These are phyloP conservation scores for Platysternon megacephalum DNA, from an alignment of 2,113 vertebrate species.

Conservation along the genomic window DNA sequence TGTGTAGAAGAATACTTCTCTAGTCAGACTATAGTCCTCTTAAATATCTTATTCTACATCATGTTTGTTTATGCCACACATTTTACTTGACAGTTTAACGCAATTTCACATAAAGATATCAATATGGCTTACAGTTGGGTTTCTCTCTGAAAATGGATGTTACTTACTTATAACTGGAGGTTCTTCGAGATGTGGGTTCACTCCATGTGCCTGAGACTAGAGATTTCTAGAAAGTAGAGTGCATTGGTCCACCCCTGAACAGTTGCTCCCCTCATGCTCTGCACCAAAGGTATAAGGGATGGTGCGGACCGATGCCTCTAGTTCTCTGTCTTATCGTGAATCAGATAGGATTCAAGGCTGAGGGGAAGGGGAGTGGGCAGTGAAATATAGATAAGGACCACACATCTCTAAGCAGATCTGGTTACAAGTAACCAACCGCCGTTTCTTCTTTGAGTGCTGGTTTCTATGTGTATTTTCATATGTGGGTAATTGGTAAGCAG, in stretches of 20 bases:
- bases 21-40: background rate
- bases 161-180: background rate
- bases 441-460: background rate
- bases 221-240: background rate
- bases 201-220: background rate
- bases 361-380: background rate
- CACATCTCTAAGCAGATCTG: background rate
- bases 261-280: background rate
- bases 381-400: background rate
- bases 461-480: background rate
- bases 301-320: background rate
- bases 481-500: background rate
- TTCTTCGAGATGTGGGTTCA: background rate
- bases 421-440: background rate
- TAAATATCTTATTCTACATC: background rate
- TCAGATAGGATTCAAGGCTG: background rate
- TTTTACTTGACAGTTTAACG: background rate
- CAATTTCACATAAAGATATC: background rate
- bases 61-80: background rate
- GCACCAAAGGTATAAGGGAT: background rate
- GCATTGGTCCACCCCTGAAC: background rate
- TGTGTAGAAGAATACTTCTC: background rate
- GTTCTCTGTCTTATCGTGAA: background rate
- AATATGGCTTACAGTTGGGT: background rate
- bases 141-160: background rate